Evolutionary conservation across 1,140 invertebrate species (phyloP), one percentile per base, ranked within the genome.

Genomic region (Chelonus insularis): DNA sequence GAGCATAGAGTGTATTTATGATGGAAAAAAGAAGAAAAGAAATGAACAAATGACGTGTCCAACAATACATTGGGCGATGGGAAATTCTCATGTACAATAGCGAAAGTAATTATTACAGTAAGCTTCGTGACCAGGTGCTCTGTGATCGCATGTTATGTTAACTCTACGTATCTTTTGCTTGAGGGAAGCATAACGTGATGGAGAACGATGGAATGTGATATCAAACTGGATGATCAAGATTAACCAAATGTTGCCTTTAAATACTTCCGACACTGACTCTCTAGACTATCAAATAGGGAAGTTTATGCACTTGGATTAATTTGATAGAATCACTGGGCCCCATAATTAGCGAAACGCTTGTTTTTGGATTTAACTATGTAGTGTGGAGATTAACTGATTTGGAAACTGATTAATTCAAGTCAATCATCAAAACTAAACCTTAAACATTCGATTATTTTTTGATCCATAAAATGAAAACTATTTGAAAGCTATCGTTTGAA

Each of bases 31-130:
- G 9, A 41, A 2, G 1, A 16, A 21, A 7, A 21, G 16, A 45
- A 5, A 45, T 12, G 9, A 16, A 20, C 14, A 20, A 2, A n/a
- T n/a, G n/a, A n/a, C n/a, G n/a, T n/a, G n/a, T n/a, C n/a, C n/a
- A n/a, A n/a, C n/a, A n/a, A n/a, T n/a, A 45, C 8, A 16, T 8
- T 21, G 25, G 7, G 16, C 52, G 34, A 12, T 55, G 52, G 52
- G 52, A 41, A 41, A 56, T 8, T 43, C 20, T 43, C 18, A 23
- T 43, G 37, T 37, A 20, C 55, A 50, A 50, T 47, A 21, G 36
- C 36, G 37, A 45, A 45, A 45, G 55, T 57, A 32, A 57, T 57
- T 57, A 57, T 57, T 47, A 34, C 37, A 18, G 39, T 57, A 16
- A 32, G 23, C 21, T 47, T 57, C 41, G 55, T 57, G 39, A 57